Evolutionary conservation across 2,888 invertebrate genomes (phyloP), one percentile per base, ranked within the genome.

Genomic region (Lepidochrysops patricia): DNA sequence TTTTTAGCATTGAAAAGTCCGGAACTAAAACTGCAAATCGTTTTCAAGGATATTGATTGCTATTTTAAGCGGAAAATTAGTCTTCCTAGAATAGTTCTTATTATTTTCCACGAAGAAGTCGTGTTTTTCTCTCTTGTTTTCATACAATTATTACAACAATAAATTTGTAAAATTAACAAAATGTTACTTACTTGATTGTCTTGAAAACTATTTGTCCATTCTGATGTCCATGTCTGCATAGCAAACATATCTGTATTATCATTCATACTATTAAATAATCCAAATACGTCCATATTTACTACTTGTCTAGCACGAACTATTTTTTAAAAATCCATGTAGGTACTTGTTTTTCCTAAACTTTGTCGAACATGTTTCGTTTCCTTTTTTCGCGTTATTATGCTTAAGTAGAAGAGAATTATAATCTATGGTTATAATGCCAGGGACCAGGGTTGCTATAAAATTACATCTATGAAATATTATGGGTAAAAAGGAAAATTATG

Each of bases 211-310:
- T 79, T 79, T 9, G 89, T 81, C 86, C 86, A 87, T 63, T 89
- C 84, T 3, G 86, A 78, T 62, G 86, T 88, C 89, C 89, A 89
- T 57, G 88, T 87, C 73, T 82, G 83, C 54, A 89, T 82, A 29
- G 85, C 86, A 70, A 87, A 88, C 86, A 88, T 83, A 64, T 89
- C 84, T 56, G 84, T 74, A 72, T 82, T 87, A 56, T 86, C 87
- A 66, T 87, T 79, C 65, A 85, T 86, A 73, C 85, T 87, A 67
- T 76, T 86, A 62, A 89, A 73, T 59, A 89, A 75, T 58, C 84
- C 85, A 62, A 89, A 84, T 19, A 88, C 85, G 68, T 89, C 89
- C 89, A 89, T 89, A 72, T 76, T 78, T 62, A 66, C 64, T 66
- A 19, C 58, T 60, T 26, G n/a, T n/a, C n/a, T 57, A 58, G 52